Evolutionary conservation across 2,797 vertebrate species (phyloP), one percentile per base, ranked within the genome.

Genomic region (Sparidentex hasta): DNA sequence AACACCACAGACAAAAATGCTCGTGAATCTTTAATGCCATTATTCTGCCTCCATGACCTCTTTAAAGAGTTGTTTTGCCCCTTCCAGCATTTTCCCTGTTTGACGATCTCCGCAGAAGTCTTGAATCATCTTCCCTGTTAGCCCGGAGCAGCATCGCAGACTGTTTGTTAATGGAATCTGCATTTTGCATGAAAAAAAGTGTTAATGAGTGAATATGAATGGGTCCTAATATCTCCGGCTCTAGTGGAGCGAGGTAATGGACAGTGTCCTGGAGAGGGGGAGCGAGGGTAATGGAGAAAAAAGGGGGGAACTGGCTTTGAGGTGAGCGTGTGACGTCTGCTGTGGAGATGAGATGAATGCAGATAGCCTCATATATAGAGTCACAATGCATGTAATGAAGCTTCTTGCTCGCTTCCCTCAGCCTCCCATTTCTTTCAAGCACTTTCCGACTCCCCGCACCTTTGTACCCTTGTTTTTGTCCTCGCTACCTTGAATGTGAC

Each of bases 101-200:
- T 67, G 74, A 69, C 21, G 43, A 69, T 85, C 69, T 62, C 64
- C 54, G 61, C 68, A 82, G 70, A 82, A 63, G 54, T 55, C 55
- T 58, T 65, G 68, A 59, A 81, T 79, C 72, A 58, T 71, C 51
- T 51, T 52, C n/a, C 14, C 65, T 63, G 71, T 70, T 80, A 54
- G 74, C 83, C 77, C 33, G 11, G 41, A 80, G 83, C 73, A 65
- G 71, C 13, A 79, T 52, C 75, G 67, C 80, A 71, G 65, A 88
- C 81, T 82, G 71, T 90, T 87, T 85, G 73, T 78, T 86, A 87
- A 88, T 78, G 75, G 43, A 80, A 86, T 88, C 85, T 88, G 71
- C 82, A 89, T 91, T 90, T 87, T 89, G 76, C 85, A 82, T 66
- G 54, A 78, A 82, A 78, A 82, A 87, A 90, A 88, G 71, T 84